phyloP scores from a whole-genome alignment of 2,797 vertebrate species.

The Falco novaeseelandiae region DNA sequence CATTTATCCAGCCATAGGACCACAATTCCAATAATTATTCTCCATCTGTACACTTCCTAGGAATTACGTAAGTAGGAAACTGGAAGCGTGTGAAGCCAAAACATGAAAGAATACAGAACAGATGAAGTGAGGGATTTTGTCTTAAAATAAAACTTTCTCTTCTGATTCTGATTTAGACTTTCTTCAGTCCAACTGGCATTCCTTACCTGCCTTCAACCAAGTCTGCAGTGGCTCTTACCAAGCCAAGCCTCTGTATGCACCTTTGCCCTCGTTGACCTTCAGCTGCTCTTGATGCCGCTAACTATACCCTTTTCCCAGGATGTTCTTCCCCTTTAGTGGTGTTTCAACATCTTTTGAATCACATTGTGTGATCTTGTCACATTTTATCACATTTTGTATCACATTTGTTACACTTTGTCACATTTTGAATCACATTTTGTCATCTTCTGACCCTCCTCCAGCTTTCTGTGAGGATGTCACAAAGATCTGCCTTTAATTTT shows the following conservation, averaged over 20 bases:
- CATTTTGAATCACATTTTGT: neutral
- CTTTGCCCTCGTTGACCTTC: neutral
- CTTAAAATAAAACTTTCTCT: slow-evolving; percentile 49
- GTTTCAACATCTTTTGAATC: neutral
- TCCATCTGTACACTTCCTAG: neutral
- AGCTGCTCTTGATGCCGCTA: neutral
- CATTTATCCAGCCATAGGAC: neutral
- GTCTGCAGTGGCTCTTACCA: neutral
- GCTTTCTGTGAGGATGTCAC: neutral
- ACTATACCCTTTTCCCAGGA: neutral
- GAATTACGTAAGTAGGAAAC: slow-evolving; percentile 34
- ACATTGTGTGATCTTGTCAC: neutral
- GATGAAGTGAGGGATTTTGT: slow-evolving; percentile 46
- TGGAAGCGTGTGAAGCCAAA: neutral
- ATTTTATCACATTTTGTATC: neutral
- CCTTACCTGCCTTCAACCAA: neutral
- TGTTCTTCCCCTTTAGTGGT: neutral
- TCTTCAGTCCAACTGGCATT: neutral
- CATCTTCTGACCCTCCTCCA: neutral
- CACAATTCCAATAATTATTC: neutral
- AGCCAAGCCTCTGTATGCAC: neutral
- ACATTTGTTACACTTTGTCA: neutral
- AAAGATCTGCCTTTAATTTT: neutral
- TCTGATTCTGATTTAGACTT: neutral
- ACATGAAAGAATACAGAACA: slow-evolving; percentile 38